phyloP scores from a whole-genome alignment of 2,888 invertebrate genomes.

The Drosophila acutilabella region DNA sequence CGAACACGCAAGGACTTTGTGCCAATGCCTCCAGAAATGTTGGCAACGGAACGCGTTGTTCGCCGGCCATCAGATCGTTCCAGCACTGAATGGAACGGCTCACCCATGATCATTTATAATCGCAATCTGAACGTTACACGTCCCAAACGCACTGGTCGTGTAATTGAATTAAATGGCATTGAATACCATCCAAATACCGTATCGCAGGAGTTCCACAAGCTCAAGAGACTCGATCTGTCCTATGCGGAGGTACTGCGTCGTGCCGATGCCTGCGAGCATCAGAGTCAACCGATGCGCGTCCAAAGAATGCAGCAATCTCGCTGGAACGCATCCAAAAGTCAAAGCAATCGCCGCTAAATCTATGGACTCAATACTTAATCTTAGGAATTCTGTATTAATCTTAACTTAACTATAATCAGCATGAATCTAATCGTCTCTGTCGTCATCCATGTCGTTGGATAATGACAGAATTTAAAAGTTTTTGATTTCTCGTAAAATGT shows the following conservation, averaged over 20 bases:
- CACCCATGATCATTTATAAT: constrained; percentile 89
- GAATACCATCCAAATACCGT: constrained; percentile 90
- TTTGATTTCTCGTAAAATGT: not conserved
- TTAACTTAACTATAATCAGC: constrained; percentile 5
- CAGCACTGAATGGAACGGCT: constrained; percentile 88
- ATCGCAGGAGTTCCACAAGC: constrained; percentile 92
- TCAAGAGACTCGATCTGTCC: constrained; percentile 92
- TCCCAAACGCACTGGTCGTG: constrained; percentile 66
- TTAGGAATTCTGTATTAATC: constrained; percentile 15
- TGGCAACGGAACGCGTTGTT: constrained; percentile 47
- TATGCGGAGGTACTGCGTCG: constrained; percentile 94
- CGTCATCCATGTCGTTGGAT: not conserved
- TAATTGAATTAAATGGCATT: constrained; percentile 78
- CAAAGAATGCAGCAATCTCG: constrained; percentile 63
- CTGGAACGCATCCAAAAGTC: constrained; percentile 52
- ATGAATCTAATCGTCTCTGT: constrained; percentile 2
- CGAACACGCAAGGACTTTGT: constrained; percentile 85
- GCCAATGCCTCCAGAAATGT: constrained; percentile 56
- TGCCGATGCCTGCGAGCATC: constrained; percentile 85
- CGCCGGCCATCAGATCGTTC: constrained; percentile 40
- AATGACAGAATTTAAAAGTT: constrained; percentile 11
- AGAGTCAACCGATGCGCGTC: constrained; percentile 43
- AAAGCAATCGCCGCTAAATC: constrained; percentile 53
- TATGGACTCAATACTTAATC: not conserved
- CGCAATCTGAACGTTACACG: constrained; percentile 79